phyloP scores from a whole-genome alignment of 1,140 invertebrate species.

The Berghia stephanieae region DNA sequence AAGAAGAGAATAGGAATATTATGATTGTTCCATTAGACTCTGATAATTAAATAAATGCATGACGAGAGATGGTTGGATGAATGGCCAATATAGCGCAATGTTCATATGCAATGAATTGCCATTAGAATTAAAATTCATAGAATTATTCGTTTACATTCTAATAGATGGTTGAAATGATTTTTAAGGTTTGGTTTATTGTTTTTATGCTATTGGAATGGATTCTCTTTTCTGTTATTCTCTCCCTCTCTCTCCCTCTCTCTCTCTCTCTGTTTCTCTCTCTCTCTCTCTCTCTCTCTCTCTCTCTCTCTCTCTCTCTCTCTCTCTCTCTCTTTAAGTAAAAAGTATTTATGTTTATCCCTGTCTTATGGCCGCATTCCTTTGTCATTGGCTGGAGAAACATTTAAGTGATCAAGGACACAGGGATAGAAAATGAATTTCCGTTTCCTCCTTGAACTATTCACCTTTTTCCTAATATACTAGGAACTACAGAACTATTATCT shows the following conservation, averaged over 20 bases:
- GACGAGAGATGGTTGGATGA: neutral
- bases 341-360: no score
- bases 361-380: no score
- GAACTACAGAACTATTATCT: no score
- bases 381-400: no score
- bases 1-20: no score
- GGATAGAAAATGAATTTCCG: no score
- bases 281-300: neutral
- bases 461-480: no score
- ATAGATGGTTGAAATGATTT: neutral
- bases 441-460: no score
- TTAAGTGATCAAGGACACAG: no score
- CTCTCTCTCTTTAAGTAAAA: no score
- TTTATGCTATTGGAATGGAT: neutral
- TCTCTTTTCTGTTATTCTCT: neutral
- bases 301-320: neutral
- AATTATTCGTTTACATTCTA: neutral
- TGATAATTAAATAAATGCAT: neutral
- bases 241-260: neutral
- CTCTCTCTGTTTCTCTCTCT: no score
- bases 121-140: neutral
- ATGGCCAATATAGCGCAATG: neutral
- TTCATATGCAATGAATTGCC: neutral
- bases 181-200: neutral
- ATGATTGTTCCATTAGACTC: no score